Evolutionary conservation across 2,888 invertebrate genomes (phyloP), one percentile per base, ranked within the genome.

Genomic region (Agonopterix subpropinquella): DNA sequence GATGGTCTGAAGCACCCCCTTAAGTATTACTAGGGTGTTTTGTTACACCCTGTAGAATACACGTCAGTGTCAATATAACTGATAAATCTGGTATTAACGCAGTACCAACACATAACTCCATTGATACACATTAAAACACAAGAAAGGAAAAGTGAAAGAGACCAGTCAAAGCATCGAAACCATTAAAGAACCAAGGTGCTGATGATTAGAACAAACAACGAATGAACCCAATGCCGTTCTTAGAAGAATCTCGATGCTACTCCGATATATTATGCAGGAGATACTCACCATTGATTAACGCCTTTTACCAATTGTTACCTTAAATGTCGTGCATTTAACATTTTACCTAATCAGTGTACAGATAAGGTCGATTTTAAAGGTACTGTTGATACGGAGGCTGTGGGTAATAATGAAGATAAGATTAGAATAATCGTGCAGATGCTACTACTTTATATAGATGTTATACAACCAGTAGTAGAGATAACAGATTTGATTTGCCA

Each of bases 111-210:
- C 39, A 39, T 11, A 39, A 39, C 39, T 39, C 11, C 11, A 39
- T 10, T 39, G 11, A 39, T 69, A 69, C 62, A 62, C 59, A 65
- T 71, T 65, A 65, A 64, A 70, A 62, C 64, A 66, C 66, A 62
- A 69, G 78, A 81, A 78, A 82, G 70, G 65, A 79, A 83, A 77
- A 83, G 83, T 82, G 74, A 73, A 75, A 71, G 66, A 72, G 77
- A 71, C 70, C 66, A 68, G 28, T 28, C 7, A 28, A 28, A 67
- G 69, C 71, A 73, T 70, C 63, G 65, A 59, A 62, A 57, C 70
- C 74, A 75, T 80, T 77, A 80, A 77, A 72, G 73, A 66, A 61
- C 65, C 64, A 63, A 73, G 65, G 62, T 61, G 80, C 68, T 82
- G 77, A 83, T 83, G 66, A 62, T 73, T 80, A 77, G 64, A 61